Evolutionary conservation across 2,113 vertebrate genomes (phyloP).

Genomic region (Aptenodytes forsteri): DNA sequence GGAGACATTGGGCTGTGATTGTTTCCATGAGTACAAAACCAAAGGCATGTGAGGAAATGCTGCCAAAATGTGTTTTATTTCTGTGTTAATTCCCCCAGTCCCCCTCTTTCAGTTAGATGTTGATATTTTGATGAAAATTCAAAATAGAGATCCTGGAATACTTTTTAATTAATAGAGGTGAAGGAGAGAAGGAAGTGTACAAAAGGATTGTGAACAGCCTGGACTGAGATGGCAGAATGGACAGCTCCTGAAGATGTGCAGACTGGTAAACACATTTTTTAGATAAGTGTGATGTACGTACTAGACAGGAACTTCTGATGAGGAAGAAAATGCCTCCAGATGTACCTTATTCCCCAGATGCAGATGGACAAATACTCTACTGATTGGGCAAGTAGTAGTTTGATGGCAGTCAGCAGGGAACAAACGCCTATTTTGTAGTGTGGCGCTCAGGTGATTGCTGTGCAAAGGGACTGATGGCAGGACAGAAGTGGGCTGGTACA

Average conservation of each 20-base stretch:
- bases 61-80: not conserved
- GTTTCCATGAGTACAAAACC: not conserved
- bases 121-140: not conserved
- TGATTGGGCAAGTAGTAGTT: not conserved
- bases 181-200: not conserved
- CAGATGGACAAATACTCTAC: not conserved
- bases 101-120: not conserved
- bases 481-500: not conserved
- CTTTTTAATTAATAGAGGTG: not conserved
- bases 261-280: not conserved
- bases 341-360: not conserved
- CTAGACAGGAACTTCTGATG: not conserved
- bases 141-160: not conserved
- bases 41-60: not conserved
- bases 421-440: not conserved
- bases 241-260: not conserved
- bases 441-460: accelerated
- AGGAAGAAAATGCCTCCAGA: not conserved
- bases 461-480: not conserved
- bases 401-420: not conserved
- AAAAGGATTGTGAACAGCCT: not conserved
- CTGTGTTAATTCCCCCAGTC: not conserved
- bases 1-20: not conserved
- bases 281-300: not conserved
- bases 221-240: not conserved